These are phyloP conservation scores for Cyanistes caeruleus DNA, from an alignment of 2,113 vertebrate species.

Conservation along the genomic window DNA sequence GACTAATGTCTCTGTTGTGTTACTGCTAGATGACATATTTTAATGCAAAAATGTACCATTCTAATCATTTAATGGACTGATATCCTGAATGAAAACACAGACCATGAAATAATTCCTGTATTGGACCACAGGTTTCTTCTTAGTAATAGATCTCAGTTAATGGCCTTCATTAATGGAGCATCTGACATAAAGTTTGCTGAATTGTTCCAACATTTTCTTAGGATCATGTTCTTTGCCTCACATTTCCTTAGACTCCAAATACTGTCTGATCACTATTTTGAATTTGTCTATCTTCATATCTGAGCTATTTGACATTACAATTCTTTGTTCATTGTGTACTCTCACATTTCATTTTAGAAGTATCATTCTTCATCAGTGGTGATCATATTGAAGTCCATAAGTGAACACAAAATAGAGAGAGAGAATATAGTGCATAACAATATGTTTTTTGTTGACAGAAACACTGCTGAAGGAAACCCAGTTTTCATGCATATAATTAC, in stretches of 20 bases:
- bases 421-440: not conserved
- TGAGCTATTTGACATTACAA: not conserved
- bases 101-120: not conserved
- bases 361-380: not conserved
- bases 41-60: not conserved
- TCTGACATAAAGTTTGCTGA: not conserved
- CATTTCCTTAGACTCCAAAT: not conserved
- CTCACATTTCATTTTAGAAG: not conserved
- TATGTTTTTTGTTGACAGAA: not conserved
- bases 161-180: not conserved
- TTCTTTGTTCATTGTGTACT: not conserved
- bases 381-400: not conserved
- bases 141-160: not conserved
- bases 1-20: not conserved
- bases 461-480: not conserved
- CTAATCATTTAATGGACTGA: not conserved
- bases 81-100: not conserved
- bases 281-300: not conserved
- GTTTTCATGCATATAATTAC: not conserved
- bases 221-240: accelerated
- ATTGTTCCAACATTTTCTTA: not conserved
- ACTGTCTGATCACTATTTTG: not conserved
- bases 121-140: not conserved
- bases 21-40: not conserved
- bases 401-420: not conserved